phyloP scores from a whole-genome alignment of 2,113 vertebrate genomes.

The Gulo gulo region DNA sequence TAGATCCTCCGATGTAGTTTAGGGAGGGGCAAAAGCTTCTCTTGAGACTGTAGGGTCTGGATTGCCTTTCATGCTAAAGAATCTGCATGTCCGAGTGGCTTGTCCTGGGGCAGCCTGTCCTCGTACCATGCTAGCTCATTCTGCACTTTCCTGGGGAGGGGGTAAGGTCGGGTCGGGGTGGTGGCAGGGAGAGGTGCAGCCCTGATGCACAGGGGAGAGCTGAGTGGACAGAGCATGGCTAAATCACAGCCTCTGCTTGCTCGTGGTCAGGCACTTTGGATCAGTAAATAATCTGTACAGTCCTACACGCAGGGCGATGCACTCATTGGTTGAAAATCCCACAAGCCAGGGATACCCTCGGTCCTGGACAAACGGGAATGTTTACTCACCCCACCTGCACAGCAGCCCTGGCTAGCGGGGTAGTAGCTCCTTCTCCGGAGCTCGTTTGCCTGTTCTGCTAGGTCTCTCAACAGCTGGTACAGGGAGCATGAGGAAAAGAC shows the following conservation, averaged over 20 bases:
- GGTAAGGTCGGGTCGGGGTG: fast-evolving
- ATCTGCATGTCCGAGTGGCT: fast-evolving
- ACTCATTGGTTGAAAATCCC: not conserved
- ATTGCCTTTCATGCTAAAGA: not conserved
- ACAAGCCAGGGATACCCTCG: not conserved
- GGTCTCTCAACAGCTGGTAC: not conserved
- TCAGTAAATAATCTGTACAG: not conserved
- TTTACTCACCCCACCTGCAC: not conserved
- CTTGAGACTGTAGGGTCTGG: not conserved
- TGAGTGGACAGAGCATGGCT: not conserved
- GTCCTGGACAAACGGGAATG: not conserved
- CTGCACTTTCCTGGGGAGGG: not conserved
- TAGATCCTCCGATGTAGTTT: not conserved
- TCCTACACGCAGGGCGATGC: not conserved
- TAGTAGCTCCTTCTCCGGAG: not conserved
- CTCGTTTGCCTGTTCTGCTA: not conserved
- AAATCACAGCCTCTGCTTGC: not conserved
- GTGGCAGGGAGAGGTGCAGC: fast-evolving
- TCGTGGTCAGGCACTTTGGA: not conserved
- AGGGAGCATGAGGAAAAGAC: not conserved
- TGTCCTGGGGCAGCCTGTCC: not conserved
- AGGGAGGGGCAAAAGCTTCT: not conserved
- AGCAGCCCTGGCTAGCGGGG: not conserved
- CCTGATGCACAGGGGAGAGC: not conserved
- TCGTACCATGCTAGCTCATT: not conserved